Percentiles rank a stretch among this genome's conserved stretches.
These are phyloP conservation scores for Ictidomys tridecemlineatus DNA, from an alignment of 2,113 vertebrate species.

Conservation along the genomic window DNA sequence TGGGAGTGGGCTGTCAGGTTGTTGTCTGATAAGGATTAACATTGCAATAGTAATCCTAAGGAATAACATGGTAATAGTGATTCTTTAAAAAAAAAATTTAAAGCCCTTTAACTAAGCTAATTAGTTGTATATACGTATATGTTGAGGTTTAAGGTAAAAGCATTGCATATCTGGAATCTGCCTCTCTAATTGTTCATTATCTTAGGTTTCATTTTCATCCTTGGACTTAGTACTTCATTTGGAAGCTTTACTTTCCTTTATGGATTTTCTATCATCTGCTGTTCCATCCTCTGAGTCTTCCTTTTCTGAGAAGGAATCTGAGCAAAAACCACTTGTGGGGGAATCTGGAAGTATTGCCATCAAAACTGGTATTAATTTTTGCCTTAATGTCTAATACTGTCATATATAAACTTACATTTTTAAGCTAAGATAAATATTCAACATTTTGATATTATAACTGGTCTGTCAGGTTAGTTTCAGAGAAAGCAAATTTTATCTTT, in stretches of 20 bases:
- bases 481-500: neutral
- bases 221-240: constrained; percentile 95
- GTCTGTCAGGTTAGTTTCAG: constrained; percentile 1
- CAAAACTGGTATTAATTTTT: constrained; percentile 83
- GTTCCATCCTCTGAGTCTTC: constrained; percentile 84
- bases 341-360: constrained; percentile 85
- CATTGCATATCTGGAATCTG: constrained; percentile 41
- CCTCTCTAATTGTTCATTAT: constrained; percentile 60
- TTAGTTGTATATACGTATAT: neutral
- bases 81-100: neutral
- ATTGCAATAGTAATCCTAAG: neutral
- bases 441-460: neutral
- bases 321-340: constrained; percentile 78
- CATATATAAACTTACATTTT: neutral
- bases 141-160: neutral
- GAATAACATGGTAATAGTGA: neutral
- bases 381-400: neutral
- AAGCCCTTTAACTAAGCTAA: neutral
- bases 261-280: constrained; percentile 92
- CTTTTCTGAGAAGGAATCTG: constrained; percentile 84
- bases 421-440: constrained; percentile 21
- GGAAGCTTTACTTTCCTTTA: constrained; percentile 94
- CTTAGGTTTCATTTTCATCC: constrained; percentile 94
- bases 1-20: neutral
- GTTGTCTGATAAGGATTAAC: neutral